These are phyloP conservation scores for Ladona fulva DNA, from an alignment of 1,140 invertebrate species.

Conservation along the genomic window DNA sequence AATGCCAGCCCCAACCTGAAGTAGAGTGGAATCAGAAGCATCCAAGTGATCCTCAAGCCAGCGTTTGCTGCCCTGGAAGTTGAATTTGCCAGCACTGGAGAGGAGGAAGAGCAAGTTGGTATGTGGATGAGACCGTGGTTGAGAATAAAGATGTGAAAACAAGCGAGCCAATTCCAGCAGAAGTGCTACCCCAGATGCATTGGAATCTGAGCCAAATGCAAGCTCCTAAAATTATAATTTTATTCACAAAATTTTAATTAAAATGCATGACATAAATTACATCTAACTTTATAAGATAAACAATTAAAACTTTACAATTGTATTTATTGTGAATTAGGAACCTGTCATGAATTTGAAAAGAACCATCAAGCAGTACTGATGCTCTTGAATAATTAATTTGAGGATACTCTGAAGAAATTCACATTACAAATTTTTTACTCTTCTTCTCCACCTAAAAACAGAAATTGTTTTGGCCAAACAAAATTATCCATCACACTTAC, in stretches of 20 bases:
- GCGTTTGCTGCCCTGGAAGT: slow-evolving; percentile 92
- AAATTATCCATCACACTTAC: no score
- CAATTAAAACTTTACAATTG: slow-evolving; percentile 13
- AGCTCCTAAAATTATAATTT: slow-evolving; percentile 64
- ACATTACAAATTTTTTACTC: no score
- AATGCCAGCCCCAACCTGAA: slow-evolving; percentile 48
- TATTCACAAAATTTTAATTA: slow-evolving; percentile 13
- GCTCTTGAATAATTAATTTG: no score
- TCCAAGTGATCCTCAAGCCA: slow-evolving; percentile 93
- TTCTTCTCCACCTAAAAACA: no score
- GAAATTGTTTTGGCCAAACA: no score
- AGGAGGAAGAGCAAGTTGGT: slow-evolving; percentile 86
- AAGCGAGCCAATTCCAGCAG: slow-evolving; percentile 80
- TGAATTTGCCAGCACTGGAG: slow-evolving; percentile 87
- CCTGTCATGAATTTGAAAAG: no score
- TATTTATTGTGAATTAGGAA: no score
- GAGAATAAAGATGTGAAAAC: slow-evolving; percentile 85
- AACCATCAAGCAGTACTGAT: no score
- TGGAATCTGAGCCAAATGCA: slow-evolving; percentile 80
- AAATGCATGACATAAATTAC: slow-evolving; percentile 16
- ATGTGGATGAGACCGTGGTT: slow-evolving; percentile 65
- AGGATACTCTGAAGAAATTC: no score
- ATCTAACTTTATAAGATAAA: slow-evolving; percentile 18
- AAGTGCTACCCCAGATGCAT: slow-evolving; percentile 84
- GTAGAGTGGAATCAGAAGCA: slow-evolving; percentile 54